Evolutionary conservation across 2,797 vertebrate species (phyloP), one percentile per base, ranked within the genome.

Genomic region (Etheostoma perlongum): DNA sequence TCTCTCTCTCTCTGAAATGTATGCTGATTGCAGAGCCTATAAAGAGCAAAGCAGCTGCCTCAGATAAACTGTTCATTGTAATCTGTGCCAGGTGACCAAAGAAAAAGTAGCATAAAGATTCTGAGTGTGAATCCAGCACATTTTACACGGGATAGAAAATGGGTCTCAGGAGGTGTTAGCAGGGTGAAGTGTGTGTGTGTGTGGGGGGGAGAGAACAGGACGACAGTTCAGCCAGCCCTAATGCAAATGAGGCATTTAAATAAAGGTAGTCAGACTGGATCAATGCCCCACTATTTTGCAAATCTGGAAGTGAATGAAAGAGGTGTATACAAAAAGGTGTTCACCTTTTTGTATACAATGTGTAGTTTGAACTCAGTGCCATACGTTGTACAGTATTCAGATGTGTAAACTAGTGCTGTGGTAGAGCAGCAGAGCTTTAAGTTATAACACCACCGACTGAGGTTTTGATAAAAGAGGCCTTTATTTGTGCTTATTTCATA

Each of bases 21-120:
- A 77, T 81, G 81, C 79, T 91, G 89, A 94, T 91, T 91, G 86
- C 86, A 82, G 66, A 65, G 69, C 72, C 69, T 81, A 82, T 82
- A 74, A 67, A 81, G 75, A 82, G 70, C 42, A 13, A 77, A 83
- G 79, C 89, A 90, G 89, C 90, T 91, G 91, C 78, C 70, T 79
- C 72, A 82, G 88, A 88, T 90, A 85, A 82, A n/a, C 64, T 61
- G 65, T 51, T 83, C 69, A 69, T 77, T 88, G 71, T 74, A 67
- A 83, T 89, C 69, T 78, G 68, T 73, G 69, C 55, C 78, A 89
- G 82, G 84, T 83, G 76, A 19, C 25, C 46, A 67, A 60, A 61
- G 47, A 57, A 23, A 11, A 62, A 16, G 19, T 70, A 42, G 58
- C 62, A 77, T 12, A 30, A 75, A 67, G 65, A 83, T 83, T 77